These are phyloP conservation scores for Coreoperca whiteheadi DNA, from an alignment of 2,113 vertebrate species.

Conservation along the genomic window DNA sequence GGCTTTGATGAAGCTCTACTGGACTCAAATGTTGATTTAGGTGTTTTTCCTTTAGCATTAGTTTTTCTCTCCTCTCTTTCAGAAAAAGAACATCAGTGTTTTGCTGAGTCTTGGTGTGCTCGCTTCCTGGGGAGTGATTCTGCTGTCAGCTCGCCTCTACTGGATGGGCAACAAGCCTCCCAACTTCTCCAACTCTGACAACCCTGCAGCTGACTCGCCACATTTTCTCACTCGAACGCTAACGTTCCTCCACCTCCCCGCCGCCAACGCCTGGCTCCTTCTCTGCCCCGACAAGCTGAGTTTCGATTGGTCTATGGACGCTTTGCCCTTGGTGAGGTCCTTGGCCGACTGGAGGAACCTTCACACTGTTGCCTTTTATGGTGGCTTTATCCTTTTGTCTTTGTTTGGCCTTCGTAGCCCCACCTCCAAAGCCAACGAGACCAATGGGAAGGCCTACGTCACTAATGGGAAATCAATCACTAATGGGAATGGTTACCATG, in stretches of 20 bases:
- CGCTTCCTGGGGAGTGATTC: constrained; percentile 89
- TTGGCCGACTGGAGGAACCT: constrained; percentile 94
- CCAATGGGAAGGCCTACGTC: constrained; percentile 85
- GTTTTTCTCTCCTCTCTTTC: constrained; percentile 64
- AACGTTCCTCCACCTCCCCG: constrained; percentile 95
- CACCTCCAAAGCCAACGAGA: constrained; percentile 80
- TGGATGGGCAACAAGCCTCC: constrained; percentile 99
- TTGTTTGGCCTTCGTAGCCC: constrained; percentile 85
- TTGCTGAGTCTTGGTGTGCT: constrained; percentile 89
- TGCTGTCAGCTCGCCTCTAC: constrained; percentile 93
- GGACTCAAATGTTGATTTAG: constrained; percentile 44
- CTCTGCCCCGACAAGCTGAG: constrained; percentile 96
- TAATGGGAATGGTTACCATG: constrained; percentile 92
- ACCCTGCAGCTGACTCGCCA: constrained; percentile 95
- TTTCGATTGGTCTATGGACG: constrained; percentile 99
- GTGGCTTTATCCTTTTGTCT: constrained; percentile 87
- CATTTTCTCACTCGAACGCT: constrained; percentile 89
- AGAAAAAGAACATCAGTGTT: constrained; percentile 90
- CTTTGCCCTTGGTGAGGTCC: constrained; percentile 93
- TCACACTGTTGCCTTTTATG: constrained; percentile 93
- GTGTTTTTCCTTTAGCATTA: constrained; percentile 29
- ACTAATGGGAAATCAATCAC: constrained; percentile 90
- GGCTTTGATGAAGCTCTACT: constrained; percentile 22
- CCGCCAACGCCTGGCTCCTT: constrained; percentile 95
- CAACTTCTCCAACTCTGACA: constrained; percentile 99